phyloP scores from a whole-genome alignment of 2,113 vertebrate species.

The Atractosteus spatula region DNA sequence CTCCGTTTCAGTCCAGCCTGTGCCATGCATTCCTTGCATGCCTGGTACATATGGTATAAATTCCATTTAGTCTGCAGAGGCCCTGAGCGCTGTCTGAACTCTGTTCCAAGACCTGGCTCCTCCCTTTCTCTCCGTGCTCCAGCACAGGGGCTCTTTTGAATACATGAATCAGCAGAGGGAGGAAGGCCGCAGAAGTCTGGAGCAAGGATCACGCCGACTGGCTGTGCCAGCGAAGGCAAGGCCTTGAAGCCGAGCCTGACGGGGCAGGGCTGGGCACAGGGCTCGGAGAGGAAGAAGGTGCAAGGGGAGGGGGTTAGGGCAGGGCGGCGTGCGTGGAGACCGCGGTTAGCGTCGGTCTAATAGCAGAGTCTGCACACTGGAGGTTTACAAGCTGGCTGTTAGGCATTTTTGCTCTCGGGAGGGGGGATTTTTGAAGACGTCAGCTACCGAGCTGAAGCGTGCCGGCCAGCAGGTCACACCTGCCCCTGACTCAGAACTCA shows the following conservation, averaged over 20 bases:
- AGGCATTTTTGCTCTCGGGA: too few species aligned
- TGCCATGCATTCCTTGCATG: constrained; percentile 88
- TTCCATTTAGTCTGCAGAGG: constrained; percentile 84
- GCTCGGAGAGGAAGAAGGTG: constrained; percentile 1
- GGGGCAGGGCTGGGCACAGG: background rate
- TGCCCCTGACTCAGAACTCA: too few species aligned
- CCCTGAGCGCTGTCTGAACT: constrained; percentile 71
- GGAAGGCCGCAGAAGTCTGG: background rate
- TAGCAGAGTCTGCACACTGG: too few species aligned
- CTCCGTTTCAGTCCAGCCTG: constrained; percentile 66
- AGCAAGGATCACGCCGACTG: background rate
- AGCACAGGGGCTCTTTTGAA: constrained; percentile 17
- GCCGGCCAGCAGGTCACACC: too few species aligned
- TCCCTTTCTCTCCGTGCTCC: constrained; percentile 28
- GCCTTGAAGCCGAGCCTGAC: background rate
- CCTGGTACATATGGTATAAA: constrained; percentile 96
- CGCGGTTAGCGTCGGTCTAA: too few species aligned
- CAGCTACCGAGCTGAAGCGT: too few species aligned
- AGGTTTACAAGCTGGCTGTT: too few species aligned
- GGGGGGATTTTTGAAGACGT: too few species aligned
- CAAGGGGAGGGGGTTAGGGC: constrained; percentile 18
- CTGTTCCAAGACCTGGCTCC: constrained; percentile 59
- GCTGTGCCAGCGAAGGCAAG: background rate
- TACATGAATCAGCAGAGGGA: constrained; percentile 60
- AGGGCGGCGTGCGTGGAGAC: background rate